Conservation (phyloP, 1,140 invertebrate species). For the Globodera rostochiensis region DNA sequence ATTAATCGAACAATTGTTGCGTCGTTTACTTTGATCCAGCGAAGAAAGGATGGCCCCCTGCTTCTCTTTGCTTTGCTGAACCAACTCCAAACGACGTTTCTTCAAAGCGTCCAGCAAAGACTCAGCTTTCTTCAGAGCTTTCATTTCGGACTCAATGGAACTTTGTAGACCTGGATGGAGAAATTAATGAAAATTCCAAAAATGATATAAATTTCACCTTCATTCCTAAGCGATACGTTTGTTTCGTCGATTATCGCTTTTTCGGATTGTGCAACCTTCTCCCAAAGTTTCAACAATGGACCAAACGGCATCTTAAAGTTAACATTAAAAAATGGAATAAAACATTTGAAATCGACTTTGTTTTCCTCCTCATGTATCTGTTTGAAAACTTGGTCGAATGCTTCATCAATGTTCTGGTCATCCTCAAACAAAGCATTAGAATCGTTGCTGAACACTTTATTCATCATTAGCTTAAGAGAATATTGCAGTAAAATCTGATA, state of each 20-base stretch:
- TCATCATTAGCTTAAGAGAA: conserved; percentile 1
- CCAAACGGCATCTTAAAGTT: neutral
- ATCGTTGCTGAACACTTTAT: neutral
- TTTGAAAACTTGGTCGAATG: neutral
- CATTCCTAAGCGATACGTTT: neutral
- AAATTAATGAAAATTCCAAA: neutral
- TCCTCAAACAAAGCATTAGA: neutral
- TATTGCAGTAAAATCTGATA: no score
- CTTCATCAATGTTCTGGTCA: neutral
- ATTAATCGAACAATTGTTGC: neutral
- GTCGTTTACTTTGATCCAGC: neutral
- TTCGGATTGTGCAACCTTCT: neutral
- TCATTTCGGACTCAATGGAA: neutral
- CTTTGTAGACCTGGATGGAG: neutral
- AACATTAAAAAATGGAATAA: neutral
- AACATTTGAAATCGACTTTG: neutral
- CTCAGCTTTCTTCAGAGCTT: neutral
- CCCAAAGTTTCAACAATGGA: neutral
- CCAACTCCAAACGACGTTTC: neutral
- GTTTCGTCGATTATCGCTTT: neutral
- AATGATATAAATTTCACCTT: neutral
- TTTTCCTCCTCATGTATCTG: neutral
- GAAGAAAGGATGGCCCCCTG: neutral
- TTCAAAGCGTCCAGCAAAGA: neutral
- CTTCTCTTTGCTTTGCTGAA: neutral